phyloP scores from a whole-genome alignment of 1,140 invertebrate genomes.

The Trichonephila clavipes region DNA sequence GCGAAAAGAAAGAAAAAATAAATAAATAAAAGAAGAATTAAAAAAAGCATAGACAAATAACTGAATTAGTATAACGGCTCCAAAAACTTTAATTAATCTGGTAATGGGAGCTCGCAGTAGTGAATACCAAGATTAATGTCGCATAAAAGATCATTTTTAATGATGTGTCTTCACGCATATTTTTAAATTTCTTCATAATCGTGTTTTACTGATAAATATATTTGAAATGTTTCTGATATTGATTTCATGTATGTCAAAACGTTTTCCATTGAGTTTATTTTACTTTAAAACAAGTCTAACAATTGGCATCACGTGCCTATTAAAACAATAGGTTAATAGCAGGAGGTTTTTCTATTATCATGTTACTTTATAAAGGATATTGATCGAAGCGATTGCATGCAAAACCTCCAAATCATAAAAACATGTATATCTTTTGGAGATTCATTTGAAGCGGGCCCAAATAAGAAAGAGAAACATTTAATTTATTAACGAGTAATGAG shows the following conservation, averaged over 20 bases:
- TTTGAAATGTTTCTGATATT: background rate
- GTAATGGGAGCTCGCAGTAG: background rate
- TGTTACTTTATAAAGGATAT: too few species aligned
- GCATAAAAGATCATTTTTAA: background rate
- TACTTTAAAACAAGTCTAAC: background rate
- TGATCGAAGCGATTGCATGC: too few species aligned
- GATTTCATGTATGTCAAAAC: background rate
- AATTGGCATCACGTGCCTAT: too few species aligned
- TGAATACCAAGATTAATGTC: background rate
- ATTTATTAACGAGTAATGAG: too few species aligned
- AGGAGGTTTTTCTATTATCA: too few species aligned
- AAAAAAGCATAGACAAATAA: background rate
- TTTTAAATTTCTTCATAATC: background rate
- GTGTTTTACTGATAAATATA: background rate
- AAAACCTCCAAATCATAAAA: too few species aligned
- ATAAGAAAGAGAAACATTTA: too few species aligned
- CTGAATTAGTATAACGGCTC: background rate
- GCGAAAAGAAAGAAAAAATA: background rate
- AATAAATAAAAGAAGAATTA: too few species aligned
- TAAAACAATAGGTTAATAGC: background rate
- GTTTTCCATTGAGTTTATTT: background rate
- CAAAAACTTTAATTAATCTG: background rate
- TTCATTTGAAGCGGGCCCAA: too few species aligned
- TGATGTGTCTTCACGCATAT: background rate
- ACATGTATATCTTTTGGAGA: too few species aligned